Percentiles rank a stretch among this genome's conserved stretches.
Evolutionary conservation across 2,797 vertebrate species (phyloP).

Genomic region (Pangasius sanitwongsei): DNA sequence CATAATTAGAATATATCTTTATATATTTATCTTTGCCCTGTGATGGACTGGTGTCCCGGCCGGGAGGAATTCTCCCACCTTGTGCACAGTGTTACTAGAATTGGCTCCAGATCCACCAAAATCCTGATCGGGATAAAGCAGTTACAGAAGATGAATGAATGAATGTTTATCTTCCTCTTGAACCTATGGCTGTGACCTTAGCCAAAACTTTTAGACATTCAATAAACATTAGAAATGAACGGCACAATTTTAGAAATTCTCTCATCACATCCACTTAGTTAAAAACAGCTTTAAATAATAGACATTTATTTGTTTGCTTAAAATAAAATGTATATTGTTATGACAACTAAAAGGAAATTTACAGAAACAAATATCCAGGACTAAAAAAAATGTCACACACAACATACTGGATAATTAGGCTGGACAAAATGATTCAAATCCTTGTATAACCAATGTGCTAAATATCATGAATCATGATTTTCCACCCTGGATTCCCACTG

Average conservation of each 20-base stretch:
- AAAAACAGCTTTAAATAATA: neutral
- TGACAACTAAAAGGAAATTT: neutral
- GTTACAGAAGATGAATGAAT: neutral
- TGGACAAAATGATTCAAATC: neutral
- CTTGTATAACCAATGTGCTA: neutral
- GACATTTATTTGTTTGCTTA: neutral
- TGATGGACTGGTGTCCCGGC: neutral
- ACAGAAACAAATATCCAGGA: neutral
- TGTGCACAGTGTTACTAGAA: neutral
- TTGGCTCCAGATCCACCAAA: neutral
- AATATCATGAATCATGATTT: neutral
- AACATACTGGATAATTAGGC: neutral
- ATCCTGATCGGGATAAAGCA: neutral
- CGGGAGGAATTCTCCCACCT: neutral
- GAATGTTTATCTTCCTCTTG: neutral
- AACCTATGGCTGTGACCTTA: neutral
- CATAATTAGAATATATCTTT: neutral
- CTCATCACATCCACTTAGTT: neutral
- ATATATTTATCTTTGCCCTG: neutral
- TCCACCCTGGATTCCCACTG: neutral
- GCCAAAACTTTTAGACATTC: neutral
- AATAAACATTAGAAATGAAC: neutral
- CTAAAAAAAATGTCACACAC: neutral
- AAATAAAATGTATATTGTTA: neutral
- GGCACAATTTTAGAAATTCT: neutral